Evolutionary conservation across 2,113 vertebrate genomes (phyloP), one percentile per base, ranked within the genome.

Genomic region (Phrynosoma blainvillii): DNA sequence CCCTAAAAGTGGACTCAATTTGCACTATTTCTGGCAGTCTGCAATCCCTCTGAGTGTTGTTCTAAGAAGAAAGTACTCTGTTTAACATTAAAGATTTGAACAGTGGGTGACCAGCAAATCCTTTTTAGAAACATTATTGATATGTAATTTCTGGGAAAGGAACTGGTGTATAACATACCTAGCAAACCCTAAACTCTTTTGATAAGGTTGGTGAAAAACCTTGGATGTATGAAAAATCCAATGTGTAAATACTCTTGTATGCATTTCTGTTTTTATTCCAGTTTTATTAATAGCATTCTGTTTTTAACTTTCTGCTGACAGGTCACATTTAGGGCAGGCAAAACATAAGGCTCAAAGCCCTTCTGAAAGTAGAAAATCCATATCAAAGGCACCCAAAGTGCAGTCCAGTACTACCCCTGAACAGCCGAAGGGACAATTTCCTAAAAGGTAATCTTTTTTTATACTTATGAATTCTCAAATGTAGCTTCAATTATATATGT

Each of bases 321-420:
- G 98, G 98, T 99, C 98, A 98, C 98, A 99, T 95, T 98, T 98
- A 98, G 99, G 98, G 97, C 98, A 99, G 98, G 97, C 98, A 97
- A 99, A 99, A 98, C 97, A 98, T 97, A 99, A 99, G 98, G 97
- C 98, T 97, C 98, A 97, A 99, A 99, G 98, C 98, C 98, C 98
- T 97, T 98, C 98, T 98, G 98, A 99, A 98, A 98, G 96, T 98
- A 99, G 97, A 98, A 98, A 98, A 98, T 97, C 98, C 97, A 97
- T 98, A 98, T 98, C 98, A 98, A 99, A 99, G 98, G 97, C 98
- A 98, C 97, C 98, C 97, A 99, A 99, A 99, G 98, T 98, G 98
- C 97, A 98, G 95, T 97, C 98, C 98, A 98, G 97, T 97, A 98
- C 98, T 96, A 96, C 98, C 97, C 95, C 98, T 97, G 98, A 98